Conservation (phyloP, 2,888 invertebrate species). For the Andrena chrysosceles region DNA sequence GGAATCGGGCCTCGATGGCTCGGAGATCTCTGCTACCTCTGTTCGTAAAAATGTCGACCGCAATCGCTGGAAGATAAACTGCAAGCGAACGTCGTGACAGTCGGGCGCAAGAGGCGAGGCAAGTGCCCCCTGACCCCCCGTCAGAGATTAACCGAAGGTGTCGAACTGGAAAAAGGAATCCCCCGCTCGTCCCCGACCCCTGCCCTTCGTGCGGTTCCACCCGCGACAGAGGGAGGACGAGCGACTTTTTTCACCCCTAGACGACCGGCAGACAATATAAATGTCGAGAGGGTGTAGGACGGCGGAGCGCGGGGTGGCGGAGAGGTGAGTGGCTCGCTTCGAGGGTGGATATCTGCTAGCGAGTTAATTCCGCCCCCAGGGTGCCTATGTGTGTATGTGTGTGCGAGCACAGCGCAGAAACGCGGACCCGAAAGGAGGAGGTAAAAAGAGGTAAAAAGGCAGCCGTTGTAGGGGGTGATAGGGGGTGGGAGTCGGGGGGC, state of each 20-base stretch:
- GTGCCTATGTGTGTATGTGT: conserved; percentile 40
- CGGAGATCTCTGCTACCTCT: too few relatives aligned
- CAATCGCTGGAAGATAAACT: too few relatives aligned
- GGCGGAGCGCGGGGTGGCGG: conserved; percentile 34
- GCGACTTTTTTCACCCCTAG: conserved; percentile 61
- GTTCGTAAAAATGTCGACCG: too few relatives aligned
- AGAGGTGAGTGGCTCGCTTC: conserved; percentile 67
- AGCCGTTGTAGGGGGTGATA: conserved; percentile 43
- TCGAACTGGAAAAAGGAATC: conserved; percentile 62
- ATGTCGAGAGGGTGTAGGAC: conserved; percentile 71
- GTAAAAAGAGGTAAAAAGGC: conserved; percentile 48
- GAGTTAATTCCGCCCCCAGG: conserved; percentile 83
- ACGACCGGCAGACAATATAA: conserved; percentile 79
- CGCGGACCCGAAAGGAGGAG: conserved; percentile 51
- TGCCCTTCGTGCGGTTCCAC: conserved; percentile 5
- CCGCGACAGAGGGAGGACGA: conserved; percentile 18
- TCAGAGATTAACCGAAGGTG: conserved; percentile 52
- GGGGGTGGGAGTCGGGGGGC: conserved; percentile 63
- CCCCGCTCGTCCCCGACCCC: conserved; percentile 8
- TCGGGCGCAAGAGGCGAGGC: too few relatives aligned
- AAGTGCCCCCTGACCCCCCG: too few relatives aligned
- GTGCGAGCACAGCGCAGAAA: conserved; percentile 42
- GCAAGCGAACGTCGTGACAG: too few relatives aligned
- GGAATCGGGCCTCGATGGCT: background rate
- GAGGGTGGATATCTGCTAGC: conserved; percentile 81